Evolutionary conservation across 2,113 vertebrate species (phyloP), one percentile per base, ranked within the genome.

Genomic region (Zeus faber): DNA sequence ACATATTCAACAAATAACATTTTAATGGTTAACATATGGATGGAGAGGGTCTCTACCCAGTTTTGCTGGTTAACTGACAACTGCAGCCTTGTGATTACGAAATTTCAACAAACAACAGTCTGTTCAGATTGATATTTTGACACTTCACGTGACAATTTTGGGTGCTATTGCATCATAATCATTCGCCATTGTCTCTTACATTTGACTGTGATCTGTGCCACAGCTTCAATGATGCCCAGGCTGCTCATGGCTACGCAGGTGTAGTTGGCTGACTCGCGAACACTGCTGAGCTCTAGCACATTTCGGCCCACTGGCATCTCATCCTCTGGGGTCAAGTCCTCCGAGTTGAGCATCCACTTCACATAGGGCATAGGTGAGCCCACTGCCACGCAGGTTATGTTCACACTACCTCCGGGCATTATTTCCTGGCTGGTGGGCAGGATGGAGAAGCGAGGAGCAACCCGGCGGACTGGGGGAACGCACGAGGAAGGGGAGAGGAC

Each of bases 171-270:
- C n/a, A n/a, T n/a, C 6, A 4, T 2, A 0, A 33, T 37, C 33
- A 11, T 4, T n/a, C 2, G 13, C 33, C 33, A 4, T n/a, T 21
- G 41, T 21, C 2, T 9, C 82, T 84, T 85, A 87, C 85, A 87
- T 81, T 87, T 87, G 79, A 99, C 97, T 3, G 93, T 98, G 91
- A 99, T 96, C 83, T 99, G 97, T 0, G 97, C 93, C 43, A 95
- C 93, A 0, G 95, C 92, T 53, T 99, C 96, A 3, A 99, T 98
- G 79, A 99, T 95, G 20, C 97, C 97, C 74, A 99, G 91, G 56
- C 96, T 98, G 84, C 96, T 98, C 96, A 99, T 98, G 84, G 97
- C 97, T 80, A 99, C 95, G 0, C 97, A 99, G 0, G 97, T 99
- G 86, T 99, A 98, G 90, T 99, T 99, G 87, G 97, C 97, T 0